Evolutionary conservation across 2,797 vertebrate species (phyloP).

Genomic region (Toxotes lorentzi): DNA sequence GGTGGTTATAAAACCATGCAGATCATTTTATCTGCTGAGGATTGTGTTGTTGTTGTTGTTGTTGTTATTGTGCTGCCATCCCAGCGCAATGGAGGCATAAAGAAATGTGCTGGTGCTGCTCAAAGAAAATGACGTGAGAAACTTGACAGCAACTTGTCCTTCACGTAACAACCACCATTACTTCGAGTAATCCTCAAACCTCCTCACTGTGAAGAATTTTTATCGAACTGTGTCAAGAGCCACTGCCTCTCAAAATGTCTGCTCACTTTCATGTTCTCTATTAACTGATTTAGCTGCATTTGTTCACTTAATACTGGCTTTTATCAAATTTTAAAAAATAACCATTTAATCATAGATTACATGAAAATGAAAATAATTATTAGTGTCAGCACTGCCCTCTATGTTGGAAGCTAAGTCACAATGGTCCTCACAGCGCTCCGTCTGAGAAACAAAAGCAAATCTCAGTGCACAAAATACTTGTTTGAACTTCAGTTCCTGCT

Average conservation of each 20-base stretch:
- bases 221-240: neutral
- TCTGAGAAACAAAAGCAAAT: neutral
- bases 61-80: neutral
- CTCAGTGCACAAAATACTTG: constrained; percentile 12
- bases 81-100: neutral
- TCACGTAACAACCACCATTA: constrained; percentile 5
- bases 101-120: neutral
- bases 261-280: neutral
- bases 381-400: neutral
- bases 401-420: neutral
- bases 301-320: neutral
- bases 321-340: neutral
- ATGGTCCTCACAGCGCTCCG: neutral
- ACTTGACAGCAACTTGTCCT: constrained; percentile 8
- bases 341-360: neutral
- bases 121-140: neutral
- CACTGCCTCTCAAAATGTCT: neutral
- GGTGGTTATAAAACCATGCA: neutral
- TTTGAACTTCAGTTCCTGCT: constrained; percentile 19
- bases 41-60: neutral
- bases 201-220: neutral
- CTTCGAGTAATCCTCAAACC: neutral
- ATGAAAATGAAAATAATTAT: neutral
- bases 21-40: neutral
- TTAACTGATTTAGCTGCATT: neutral